Conservation (phyloP, 2,797 vertebrate species). For the Mareca strepera region DNA sequence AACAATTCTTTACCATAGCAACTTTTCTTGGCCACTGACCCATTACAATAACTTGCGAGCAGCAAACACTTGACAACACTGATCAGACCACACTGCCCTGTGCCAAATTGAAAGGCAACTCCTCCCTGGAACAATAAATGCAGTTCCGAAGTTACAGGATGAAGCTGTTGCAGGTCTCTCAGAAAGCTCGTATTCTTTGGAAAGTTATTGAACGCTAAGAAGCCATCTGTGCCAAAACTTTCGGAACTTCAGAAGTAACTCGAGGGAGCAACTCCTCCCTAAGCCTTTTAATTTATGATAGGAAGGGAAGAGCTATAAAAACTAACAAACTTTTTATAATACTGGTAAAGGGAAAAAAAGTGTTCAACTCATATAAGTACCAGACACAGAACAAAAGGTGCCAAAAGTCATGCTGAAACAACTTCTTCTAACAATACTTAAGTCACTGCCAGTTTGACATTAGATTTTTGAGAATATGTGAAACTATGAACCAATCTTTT, state of each 20-base stretch:
- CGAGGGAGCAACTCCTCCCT: conserved; percentile 46
- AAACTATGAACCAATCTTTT: not conserved
- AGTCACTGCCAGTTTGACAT: not conserved
- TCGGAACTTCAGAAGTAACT: conserved; percentile 44
- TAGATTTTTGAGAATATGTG: not conserved
- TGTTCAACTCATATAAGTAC: not conserved
- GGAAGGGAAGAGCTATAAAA: conserved; percentile 51
- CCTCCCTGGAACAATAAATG: conserved; percentile 56
- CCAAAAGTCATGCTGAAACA: conserved; percentile 26
- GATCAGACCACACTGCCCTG: conserved; percentile 16
- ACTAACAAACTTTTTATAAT: conserved; percentile 45
- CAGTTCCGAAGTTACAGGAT: conserved; percentile 25
- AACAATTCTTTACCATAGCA: conserved; percentile 63
- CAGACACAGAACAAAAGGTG: conserved; percentile 17
- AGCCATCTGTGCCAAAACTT: conserved; percentile 46
- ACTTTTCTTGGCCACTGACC: conserved; percentile 48
- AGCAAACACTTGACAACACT: conserved; percentile 47
- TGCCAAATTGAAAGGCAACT: conserved; percentile 65
- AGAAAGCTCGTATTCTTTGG: conserved; percentile 43
- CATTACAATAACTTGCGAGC: conserved; percentile 30
- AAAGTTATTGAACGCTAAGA: conserved; percentile 56
- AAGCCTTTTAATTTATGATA: conserved; percentile 65
- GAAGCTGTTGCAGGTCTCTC: conserved; percentile 58
- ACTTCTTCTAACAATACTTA: not conserved
- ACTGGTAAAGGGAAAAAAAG: not conserved